phyloP scores from a whole-genome alignment of 2,888 invertebrate genomes.

The Tillus elongatus region DNA sequence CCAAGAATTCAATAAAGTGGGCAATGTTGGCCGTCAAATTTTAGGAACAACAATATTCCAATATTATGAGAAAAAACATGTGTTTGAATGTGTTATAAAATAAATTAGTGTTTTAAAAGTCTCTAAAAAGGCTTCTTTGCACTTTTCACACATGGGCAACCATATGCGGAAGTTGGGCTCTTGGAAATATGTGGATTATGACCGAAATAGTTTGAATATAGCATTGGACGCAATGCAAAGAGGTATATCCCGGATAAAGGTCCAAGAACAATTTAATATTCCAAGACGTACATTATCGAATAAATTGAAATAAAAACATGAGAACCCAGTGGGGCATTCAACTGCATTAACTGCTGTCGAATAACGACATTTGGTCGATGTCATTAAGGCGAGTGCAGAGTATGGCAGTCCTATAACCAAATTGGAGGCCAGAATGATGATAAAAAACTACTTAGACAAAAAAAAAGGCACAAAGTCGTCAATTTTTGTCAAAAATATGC shows the following conservation, averaged over 20 bases:
- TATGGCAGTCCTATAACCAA: background rate
- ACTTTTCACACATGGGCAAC: too few species aligned
- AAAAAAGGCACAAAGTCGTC: background rate
- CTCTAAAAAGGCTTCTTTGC: too few species aligned
- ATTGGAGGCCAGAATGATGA: background rate
- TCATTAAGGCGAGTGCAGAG: background rate
- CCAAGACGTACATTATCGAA: background rate
- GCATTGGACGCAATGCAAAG: conserved; percentile 4
- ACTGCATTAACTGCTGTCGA: background rate
- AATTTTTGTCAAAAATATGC: conserved; percentile 5
- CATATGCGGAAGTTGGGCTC: too few species aligned
- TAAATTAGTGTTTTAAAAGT: too few species aligned
- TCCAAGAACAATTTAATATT: conserved; percentile 1
- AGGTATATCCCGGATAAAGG: conserved; percentile 5
- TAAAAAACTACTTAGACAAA: conserved; percentile 8
- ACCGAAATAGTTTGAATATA: too few species aligned
- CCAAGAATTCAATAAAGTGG: too few species aligned
- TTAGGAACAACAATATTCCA: too few species aligned
- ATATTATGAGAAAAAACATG: too few species aligned
- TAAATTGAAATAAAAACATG: conserved; percentile 4
- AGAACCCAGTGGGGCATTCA: background rate
- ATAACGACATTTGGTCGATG: conserved; percentile 3
- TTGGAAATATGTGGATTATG: too few species aligned
- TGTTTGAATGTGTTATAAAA: too few species aligned
- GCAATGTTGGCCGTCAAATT: too few species aligned